Conservation (phyloP, 2,113 vertebrate genomes). For the Gracilinanus agilis region DNA sequence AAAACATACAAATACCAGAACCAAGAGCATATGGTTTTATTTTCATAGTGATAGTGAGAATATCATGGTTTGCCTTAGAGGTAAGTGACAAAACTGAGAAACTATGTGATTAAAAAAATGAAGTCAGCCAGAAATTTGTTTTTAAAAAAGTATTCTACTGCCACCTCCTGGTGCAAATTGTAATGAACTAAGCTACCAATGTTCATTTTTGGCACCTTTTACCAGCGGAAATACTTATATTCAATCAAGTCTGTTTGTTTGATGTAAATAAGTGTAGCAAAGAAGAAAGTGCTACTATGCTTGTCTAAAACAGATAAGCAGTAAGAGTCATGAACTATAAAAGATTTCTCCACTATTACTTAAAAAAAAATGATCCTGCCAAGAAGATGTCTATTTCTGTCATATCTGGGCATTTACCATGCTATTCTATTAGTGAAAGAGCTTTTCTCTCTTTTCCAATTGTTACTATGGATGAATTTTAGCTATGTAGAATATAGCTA, state of each 20-base stretch:
- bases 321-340: not conserved
- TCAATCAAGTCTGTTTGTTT: not conserved
- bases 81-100: not conserved
- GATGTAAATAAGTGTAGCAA: not conserved
- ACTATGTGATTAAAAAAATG: not conserved
- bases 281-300: not conserved
- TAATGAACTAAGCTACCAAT: not conserved
- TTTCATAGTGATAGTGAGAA: constrained; percentile 22
- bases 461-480: not conserved
- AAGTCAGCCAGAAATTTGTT: not conserved
- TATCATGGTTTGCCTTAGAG: not conserved
- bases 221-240: not conserved
- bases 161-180: constrained; percentile 84
- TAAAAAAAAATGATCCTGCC: not conserved
- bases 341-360: not conserved
- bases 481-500: too few species aligned
- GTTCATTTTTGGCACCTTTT: not conserved
- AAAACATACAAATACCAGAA: constrained; percentile 1
- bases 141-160: constrained; percentile 74
- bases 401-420: not conserved
- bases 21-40: not conserved
- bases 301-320: not conserved
- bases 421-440: not conserved
- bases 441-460: not conserved
- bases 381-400: not conserved